Evolutionary conservation across 2,113 vertebrate species (phyloP).

Genomic region (Oryzias curvinotus): DNA sequence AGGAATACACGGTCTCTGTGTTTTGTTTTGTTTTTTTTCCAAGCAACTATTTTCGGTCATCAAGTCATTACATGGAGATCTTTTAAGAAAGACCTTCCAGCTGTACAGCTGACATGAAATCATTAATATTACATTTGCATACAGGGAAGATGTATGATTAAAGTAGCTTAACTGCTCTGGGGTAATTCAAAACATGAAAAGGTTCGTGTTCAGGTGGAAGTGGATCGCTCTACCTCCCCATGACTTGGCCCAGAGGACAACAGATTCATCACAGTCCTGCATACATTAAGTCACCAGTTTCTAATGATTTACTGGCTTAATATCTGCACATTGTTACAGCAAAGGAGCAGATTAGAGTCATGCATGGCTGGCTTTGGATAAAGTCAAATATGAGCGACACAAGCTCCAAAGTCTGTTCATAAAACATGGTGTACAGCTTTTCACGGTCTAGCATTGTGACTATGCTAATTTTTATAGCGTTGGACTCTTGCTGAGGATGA

Average conservation of each 20-base stretch:
- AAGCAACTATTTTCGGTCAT: slow-evolving; percentile 15
- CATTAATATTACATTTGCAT: slow-evolving; percentile 31
- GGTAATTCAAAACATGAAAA: slow-evolving; percentile 45
- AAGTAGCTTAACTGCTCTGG: slow-evolving; percentile 29
- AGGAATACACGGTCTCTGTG: no score
- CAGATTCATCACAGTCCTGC: slow-evolving; percentile 65
- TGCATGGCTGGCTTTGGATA: slow-evolving; percentile 63
- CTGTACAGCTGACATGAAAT: slow-evolving; percentile 18
- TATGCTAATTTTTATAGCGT: slow-evolving; percentile 60
- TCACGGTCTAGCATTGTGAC: slow-evolving; percentile 32
- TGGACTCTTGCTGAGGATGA: slow-evolving; percentile 53
- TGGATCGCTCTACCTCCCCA: slow-evolving; percentile 30
- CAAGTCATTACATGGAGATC: slow-evolving; percentile 17
- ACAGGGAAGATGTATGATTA: slow-evolving; percentile 25
- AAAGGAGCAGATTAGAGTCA: slow-evolving; percentile 69
- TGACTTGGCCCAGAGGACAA: slow-evolving; percentile 63
- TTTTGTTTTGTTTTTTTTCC: background rate
- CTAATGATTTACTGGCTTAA: slow-evolving; percentile 76
- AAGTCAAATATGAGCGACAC: slow-evolving; percentile 55
- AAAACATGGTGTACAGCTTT: slow-evolving; percentile 23
- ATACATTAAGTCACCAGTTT: slow-evolving; percentile 71
- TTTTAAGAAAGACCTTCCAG: slow-evolving; percentile 7
- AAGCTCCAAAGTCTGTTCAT: slow-evolving; percentile 19
- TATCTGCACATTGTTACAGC: slow-evolving; percentile 69
- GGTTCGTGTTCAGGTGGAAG: slow-evolving; percentile 39